phyloP scores from a whole-genome alignment of 1,140 invertebrate species.

The Wasmannia auropunctata region DNA sequence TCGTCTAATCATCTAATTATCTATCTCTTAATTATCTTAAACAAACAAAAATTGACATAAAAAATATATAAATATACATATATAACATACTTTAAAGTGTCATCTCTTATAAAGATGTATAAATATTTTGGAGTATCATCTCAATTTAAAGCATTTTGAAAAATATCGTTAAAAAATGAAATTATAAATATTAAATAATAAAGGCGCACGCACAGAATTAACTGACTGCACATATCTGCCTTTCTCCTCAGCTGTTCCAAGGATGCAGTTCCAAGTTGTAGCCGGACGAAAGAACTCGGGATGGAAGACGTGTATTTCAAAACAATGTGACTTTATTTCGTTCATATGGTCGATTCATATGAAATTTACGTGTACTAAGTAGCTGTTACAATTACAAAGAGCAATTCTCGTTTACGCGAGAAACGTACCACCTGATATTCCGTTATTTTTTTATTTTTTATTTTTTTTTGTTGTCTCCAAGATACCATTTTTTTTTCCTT shows the following conservation, averaged over 20 bases:
- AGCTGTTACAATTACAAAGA: conserved; percentile 71
- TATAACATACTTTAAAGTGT: background rate
- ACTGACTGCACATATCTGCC: background rate
- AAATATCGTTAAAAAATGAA: background rate
- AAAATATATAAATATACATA: background rate
- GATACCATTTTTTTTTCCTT: conserved; percentile 16
- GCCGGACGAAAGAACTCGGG: background rate
- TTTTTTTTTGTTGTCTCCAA: conserved; percentile 28
- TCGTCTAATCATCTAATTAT: background rate
- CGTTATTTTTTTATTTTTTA: no score
- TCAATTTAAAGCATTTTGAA: background rate
- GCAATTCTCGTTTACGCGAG: conserved; percentile 51
- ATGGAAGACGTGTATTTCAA: conserved; percentile 47
- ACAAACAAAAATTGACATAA: background rate
- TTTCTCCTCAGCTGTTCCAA: background rate
- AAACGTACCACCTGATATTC: conserved; percentile 23
- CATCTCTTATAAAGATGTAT: background rate
- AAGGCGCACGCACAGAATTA: background rate
- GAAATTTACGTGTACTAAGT: conserved; percentile 73
- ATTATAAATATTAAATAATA: background rate
- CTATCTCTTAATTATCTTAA: background rate
- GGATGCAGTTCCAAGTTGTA: no score
- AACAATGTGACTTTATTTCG: conserved; percentile 71
- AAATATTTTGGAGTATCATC: background rate
- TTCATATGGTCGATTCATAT: conserved; percentile 72